Conservation (phyloP, 1,140 invertebrate species). For the Zaprionus ornatus region DNA sequence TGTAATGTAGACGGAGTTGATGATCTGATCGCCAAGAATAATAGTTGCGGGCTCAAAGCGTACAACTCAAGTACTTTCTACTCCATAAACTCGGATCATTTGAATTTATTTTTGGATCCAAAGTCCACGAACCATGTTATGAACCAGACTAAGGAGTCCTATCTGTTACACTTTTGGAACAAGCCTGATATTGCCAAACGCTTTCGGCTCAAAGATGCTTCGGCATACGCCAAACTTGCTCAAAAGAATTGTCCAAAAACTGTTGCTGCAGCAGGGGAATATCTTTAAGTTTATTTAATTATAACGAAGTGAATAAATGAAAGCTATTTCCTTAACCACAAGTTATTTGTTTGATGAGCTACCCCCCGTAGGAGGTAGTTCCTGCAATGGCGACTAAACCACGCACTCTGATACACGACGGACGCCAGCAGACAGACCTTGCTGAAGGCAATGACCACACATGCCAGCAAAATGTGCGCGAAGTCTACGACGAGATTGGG, state of each 20-base stretch:
- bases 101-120: background rate
- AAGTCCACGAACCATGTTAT: background rate
- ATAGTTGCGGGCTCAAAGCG: background rate
- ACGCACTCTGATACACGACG: constrained; percentile 86
- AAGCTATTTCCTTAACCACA: background rate
- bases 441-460: constrained; percentile 78
- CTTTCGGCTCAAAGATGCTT: constrained; percentile 42
- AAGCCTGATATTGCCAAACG: no score
- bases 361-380: no score
- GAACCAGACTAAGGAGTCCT: background rate
- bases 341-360: constrained; percentile 85
- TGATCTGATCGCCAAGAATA: background rate
- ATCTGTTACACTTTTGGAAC: background rate
- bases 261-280: background rate
- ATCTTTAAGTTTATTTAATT: background rate
- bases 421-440: constrained; percentile 54
- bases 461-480: constrained; percentile 91
- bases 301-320: background rate
- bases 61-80: background rate
- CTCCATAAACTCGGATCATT: background rate
- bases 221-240: constrained; percentile 29
- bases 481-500: constrained; percentile 97
- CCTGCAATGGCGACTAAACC: constrained; percentile 86
- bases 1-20: background rate
- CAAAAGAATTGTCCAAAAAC: background rate